phyloP scores from a whole-genome alignment of 1,140 invertebrate species.

The Drosophila sechellia region DNA sequence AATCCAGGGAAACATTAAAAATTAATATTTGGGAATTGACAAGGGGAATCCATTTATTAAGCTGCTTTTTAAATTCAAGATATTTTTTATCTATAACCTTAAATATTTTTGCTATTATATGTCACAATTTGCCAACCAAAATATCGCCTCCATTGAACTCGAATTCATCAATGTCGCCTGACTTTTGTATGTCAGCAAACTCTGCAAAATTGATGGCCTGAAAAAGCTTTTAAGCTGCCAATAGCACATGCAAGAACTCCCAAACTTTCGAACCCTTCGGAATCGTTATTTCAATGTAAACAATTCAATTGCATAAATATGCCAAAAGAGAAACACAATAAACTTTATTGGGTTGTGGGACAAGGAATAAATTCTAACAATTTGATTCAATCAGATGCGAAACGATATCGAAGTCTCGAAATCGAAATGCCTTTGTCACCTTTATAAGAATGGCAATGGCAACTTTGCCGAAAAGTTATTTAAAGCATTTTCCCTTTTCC shows the following conservation, averaged over 20 bases:
- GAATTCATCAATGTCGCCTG: slow-evolving; percentile 60
- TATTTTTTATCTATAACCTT: not conserved
- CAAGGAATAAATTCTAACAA: slow-evolving; percentile 65
- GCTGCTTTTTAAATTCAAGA: not conserved
- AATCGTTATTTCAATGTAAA: slow-evolving; percentile 64
- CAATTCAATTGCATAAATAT: slow-evolving; percentile 75
- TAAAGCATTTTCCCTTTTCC: slow-evolving; percentile 62
- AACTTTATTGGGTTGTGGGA: slow-evolving; percentile 25
- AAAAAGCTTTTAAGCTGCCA: slow-evolving; percentile 44
- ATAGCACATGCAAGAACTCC: slow-evolving; percentile 32
- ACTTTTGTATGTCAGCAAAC: slow-evolving; percentile 30
- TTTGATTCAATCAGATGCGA: slow-evolving; percentile 68
- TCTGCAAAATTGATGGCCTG: slow-evolving; percentile 60
- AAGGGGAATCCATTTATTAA: not conserved
- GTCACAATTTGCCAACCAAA: slow-evolving; percentile 40
- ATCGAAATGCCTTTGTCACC: slow-evolving; percentile 62
- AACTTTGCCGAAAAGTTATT: slow-evolving; percentile 66
- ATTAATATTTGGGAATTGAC: not conserved
- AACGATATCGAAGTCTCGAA: slow-evolving; percentile 38
- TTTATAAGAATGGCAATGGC: slow-evolving; percentile 27
- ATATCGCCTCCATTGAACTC: slow-evolving; percentile 2
- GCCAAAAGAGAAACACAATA: slow-evolving; percentile 33
- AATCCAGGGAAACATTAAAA: slow-evolving; percentile 5
- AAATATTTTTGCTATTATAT: not conserved
- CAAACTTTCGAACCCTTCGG: slow-evolving; percentile 58